phyloP scores from a whole-genome alignment of 2,797 vertebrate species.

The Takifugu ocellatus region DNA sequence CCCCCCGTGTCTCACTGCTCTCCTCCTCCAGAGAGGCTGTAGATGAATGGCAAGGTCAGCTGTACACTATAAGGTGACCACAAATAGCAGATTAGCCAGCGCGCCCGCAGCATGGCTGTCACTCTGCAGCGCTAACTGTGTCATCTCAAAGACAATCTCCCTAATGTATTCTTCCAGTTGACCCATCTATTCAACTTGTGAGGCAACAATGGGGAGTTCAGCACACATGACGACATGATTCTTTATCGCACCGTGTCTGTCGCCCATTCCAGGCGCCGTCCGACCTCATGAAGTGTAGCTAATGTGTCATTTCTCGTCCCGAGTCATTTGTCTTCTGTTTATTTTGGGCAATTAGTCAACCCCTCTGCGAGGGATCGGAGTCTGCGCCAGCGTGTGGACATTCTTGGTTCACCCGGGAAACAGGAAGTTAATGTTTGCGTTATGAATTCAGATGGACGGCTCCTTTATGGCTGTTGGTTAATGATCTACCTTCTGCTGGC shows the following conservation, averaged over 20 bases:
- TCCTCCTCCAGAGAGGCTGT: constrained; percentile 20
- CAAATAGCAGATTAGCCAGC: constrained; percentile 52
- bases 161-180: constrained; percentile 67
- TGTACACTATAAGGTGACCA: constrained; percentile 55
- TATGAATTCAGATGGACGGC: too few species aligned
- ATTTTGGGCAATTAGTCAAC: too few species aligned
- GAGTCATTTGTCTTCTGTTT: constrained; percentile 2
- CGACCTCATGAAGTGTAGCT: constrained; percentile 34
- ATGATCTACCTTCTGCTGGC: too few species aligned
- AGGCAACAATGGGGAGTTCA: constrained; percentile 30
- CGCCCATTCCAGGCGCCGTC: constrained; percentile 11
- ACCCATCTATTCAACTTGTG: constrained; percentile 57
- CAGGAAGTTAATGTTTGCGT: too few species aligned
- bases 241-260: constrained; percentile 35
- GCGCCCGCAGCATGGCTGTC: constrained; percentile 53
- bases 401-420: too few species aligned
- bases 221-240: constrained; percentile 28
- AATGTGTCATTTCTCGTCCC: not conserved
- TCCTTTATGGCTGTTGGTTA: too few species aligned
- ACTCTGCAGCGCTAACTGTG: constrained; percentile 61
- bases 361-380: too few species aligned
- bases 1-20: constrained; percentile 6
- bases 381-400: too few species aligned
- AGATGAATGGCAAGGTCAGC: constrained; percentile 50
- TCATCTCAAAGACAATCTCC: constrained; percentile 72